These are phyloP conservation scores for Galemys pyrenaicus DNA, from an alignment of 2,113 vertebrate species.

Conservation along the genomic window DNA sequence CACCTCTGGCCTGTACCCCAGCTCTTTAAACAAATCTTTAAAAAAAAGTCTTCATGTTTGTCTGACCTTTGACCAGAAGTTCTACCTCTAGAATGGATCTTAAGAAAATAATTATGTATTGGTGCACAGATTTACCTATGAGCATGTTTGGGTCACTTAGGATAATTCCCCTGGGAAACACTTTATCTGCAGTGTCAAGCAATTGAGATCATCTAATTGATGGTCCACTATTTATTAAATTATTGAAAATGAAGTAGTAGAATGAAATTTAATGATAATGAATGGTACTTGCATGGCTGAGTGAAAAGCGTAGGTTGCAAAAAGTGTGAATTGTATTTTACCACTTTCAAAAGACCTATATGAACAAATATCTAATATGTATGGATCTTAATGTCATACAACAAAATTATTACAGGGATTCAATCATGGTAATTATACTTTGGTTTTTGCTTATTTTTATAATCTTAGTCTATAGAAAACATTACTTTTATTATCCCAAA, in stretches of 20 bases:
- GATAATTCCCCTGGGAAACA: too few species aligned
- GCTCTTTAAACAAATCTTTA: too few species aligned
- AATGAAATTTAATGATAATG: not conserved
- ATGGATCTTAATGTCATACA: not conserved
- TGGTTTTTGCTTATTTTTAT: not conserved
- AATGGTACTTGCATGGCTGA: not conserved
- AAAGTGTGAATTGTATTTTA: not conserved
- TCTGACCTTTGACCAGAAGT: not conserved
- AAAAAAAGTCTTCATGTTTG: not conserved
- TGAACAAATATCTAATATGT: not conserved
- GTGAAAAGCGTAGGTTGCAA: not conserved
- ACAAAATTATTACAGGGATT: not conserved
- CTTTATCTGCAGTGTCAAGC: not conserved
- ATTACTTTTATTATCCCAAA: not conserved
- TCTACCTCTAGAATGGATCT: not conserved
- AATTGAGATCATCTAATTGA: not conserved
- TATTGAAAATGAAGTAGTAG: not conserved
- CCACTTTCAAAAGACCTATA: not conserved
- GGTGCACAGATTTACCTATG: not conserved
- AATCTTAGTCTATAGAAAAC: not conserved
- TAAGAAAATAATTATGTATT: slow-evolving; percentile 8
- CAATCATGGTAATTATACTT: not conserved
- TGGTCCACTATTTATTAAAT: not conserved
- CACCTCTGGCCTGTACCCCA: too few species aligned
- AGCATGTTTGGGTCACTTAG: not conserved